A percentile compares a stretch with the other conserved stretches of the same genome.
Evolutionary conservation across 2,888 invertebrate genomes (phyloP).

Genomic region (Crocallis elinguaria): DNA sequence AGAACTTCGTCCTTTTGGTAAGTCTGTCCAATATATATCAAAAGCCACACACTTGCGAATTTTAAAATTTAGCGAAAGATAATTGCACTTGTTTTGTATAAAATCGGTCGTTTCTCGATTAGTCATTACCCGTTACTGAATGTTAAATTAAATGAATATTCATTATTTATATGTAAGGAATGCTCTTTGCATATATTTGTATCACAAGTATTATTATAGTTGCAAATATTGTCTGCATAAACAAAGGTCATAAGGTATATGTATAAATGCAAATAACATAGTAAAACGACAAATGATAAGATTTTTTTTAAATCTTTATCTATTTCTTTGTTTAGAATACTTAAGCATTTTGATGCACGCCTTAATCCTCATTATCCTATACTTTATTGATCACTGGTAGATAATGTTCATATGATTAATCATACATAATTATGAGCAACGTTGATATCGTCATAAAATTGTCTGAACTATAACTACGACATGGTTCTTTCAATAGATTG

Average conservation of each 20-base stretch:
- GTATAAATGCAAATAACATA: neutral
- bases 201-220: neutral
- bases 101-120: conserved; percentile 2
- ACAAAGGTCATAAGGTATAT: conserved; percentile 18
- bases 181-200: conserved; percentile 14
- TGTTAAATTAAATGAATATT: conserved; percentile 12
- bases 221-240: conserved; percentile 8
- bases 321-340: too few relatives aligned
- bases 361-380: too few relatives aligned
- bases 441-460: neutral
- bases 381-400: too few relatives aligned
- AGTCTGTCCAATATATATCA: too few relatives aligned
- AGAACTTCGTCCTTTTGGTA: too few relatives aligned
- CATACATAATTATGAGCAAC: too few relatives aligned
- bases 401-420: too few relatives aligned
- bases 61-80: too few relatives aligned
- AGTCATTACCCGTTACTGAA: conserved; percentile 9
- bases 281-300: neutral
- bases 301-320: too few relatives aligned
- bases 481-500: neutral
- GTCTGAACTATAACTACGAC: neutral
- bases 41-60: too few relatives aligned
- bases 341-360: too few relatives aligned
- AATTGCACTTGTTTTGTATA: conserved; percentile 13
- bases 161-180: neutral